These are phyloP conservation scores for Ennomos fuscantarius DNA, from an alignment of 2,888 invertebrate genomes.

Conservation along the genomic window DNA sequence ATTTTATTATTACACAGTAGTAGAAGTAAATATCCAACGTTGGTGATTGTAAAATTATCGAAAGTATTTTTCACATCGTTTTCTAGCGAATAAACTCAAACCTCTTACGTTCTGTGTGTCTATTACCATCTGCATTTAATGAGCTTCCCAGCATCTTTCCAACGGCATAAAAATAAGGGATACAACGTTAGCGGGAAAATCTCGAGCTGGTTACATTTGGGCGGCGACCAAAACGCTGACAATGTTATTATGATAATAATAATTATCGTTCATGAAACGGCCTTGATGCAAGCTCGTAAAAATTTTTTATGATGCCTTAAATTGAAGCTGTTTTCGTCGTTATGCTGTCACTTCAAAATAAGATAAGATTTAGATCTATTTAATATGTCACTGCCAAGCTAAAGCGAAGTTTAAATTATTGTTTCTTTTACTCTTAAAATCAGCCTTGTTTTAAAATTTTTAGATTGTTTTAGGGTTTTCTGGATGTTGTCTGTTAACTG, in stretches of 20 bases:
- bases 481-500: too few species aligned
- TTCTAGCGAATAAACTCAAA: constrained; percentile 5
- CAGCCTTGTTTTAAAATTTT: too few species aligned
- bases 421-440: too few species aligned
- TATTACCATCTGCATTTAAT: constrained; percentile 24
- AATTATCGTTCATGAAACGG: constrained; percentile 12
- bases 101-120: constrained; percentile 11
- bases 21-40: too few species aligned
- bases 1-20: too few species aligned
- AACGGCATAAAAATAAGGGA: constrained; percentile 12
- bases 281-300: constrained; percentile 3
- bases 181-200: not conserved
- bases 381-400: too few species aligned
- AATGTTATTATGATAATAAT: constrained; percentile 11
- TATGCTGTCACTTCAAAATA: not conserved
- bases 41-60: too few species aligned
- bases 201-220: constrained; percentile 11
- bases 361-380: too few species aligned
- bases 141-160: constrained; percentile 14
- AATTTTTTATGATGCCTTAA: not conserved
- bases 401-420: too few species aligned
- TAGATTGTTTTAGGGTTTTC: too few species aligned
- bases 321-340: not conserved
- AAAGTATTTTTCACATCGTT: not conserved
- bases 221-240: constrained; percentile 8